These are phyloP conservation scores for Hypolimnas misippus DNA, from an alignment of 2,888 invertebrate genomes.

Conservation along the genomic window DNA sequence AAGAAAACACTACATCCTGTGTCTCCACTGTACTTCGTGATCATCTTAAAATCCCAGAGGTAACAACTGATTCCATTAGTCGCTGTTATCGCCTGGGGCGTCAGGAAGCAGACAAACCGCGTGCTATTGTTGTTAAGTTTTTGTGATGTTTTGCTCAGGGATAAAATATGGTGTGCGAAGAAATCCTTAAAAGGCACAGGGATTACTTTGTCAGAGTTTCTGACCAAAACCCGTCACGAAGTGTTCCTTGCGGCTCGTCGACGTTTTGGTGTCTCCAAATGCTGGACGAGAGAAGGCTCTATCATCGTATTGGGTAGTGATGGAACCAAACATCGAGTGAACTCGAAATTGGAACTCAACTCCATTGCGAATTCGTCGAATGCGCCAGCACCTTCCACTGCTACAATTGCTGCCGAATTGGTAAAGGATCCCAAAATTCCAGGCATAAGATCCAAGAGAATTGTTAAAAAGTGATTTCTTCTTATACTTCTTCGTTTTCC, in stretches of 20 bases:
- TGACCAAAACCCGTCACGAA: not conserved
- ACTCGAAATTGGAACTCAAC: too few species aligned
- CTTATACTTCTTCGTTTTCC: too few species aligned
- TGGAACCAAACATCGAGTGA: too few species aligned
- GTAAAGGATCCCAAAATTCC: too few species aligned
- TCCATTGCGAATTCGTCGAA: too few species aligned
- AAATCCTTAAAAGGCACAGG: slow-evolving; percentile 1
- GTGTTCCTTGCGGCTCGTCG: slow-evolving; percentile 1
- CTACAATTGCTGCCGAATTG: too few species aligned
- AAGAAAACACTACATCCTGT: too few species aligned
- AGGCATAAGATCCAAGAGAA: too few species aligned
- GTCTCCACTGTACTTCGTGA: too few species aligned
- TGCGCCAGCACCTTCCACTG: too few species aligned
- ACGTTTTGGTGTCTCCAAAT: not conserved
- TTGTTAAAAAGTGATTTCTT: too few species aligned
- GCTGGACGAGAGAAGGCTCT: not conserved
- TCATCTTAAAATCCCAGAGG: too few species aligned
- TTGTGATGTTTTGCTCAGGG: not conserved
- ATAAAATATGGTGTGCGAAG: not conserved
- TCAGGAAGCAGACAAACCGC: not conserved
- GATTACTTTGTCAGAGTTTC: not conserved
- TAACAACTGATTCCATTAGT: not conserved
- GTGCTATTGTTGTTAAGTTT: not conserved
- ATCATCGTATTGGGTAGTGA: not conserved
- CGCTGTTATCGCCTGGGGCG: slow-evolving; percentile 1